phyloP scores from a whole-genome alignment of 2,888 invertebrate species.

The Pachymerium ferrugineum region DNA sequence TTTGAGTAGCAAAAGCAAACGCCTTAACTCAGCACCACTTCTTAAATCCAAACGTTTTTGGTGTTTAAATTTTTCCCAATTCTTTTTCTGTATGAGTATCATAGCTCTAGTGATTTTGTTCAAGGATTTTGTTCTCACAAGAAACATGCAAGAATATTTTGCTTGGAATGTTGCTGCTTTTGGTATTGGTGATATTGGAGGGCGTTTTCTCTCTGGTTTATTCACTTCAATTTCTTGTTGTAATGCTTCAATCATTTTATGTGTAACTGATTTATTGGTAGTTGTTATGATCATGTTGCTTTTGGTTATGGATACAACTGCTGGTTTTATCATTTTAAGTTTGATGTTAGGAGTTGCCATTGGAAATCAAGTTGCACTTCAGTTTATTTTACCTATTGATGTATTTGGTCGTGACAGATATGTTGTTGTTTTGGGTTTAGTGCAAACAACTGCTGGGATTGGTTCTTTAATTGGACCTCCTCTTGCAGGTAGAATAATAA shows the following conservation, averaged over 20 bases:
- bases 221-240: neutral
- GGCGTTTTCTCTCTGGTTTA: constrained; percentile 31
- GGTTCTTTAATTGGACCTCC: constrained; percentile 29
- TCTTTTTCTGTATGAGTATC: constrained; percentile 7
- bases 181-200: constrained; percentile 39
- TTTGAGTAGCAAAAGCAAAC: neutral
- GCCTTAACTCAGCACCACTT: neutral
- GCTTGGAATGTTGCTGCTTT: constrained; percentile 38
- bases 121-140: constrained; percentile 38
- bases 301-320: neutral
- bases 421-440: constrained; percentile 23
- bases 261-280: neutral
- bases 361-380: constrained; percentile 11
- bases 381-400: neutral
- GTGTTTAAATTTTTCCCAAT: constrained; percentile 1
- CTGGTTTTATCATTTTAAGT: neutral
- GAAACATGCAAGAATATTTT: constrained; percentile 36
- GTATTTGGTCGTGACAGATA: constrained; percentile 16
- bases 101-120: constrained; percentile 33
- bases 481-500: neutral
- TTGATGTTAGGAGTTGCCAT: neutral
- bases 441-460: constrained; percentile 23
- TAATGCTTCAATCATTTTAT: neutral
- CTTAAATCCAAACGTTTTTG: neutral
- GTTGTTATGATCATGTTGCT: neutral